These are phyloP conservation scores for Cyanocitta stelleri DNA, from an alignment of 2,113 vertebrate species.

Conservation along the genomic window DNA sequence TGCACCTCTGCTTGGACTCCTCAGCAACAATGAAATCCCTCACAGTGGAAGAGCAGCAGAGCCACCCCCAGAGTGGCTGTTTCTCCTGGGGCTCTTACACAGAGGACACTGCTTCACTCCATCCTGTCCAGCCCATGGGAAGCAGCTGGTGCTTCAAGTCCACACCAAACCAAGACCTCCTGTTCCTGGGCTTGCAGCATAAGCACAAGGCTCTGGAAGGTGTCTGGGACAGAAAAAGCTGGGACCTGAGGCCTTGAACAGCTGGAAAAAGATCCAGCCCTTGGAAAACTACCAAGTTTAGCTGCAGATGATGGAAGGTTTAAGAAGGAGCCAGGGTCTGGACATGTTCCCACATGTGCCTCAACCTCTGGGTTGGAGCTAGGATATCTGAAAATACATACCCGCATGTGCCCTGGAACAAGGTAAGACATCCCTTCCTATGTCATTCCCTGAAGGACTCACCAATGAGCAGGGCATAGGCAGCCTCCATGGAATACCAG, in stretches of 20 bases:
- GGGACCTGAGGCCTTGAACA: not conserved
- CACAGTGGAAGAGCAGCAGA: not conserved
- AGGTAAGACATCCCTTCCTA: not conserved
- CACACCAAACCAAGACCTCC: not conserved
- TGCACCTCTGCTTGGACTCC: not conserved
- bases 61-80: fast-evolving
- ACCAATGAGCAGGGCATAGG: fast-evolving
- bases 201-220: not conserved
- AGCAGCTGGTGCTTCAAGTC: not conserved
- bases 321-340: not conserved
- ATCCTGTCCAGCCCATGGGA: not conserved
- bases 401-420: not conserved
- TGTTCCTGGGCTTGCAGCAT: not conserved
- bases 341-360: fast-evolving
- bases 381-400: not conserved
- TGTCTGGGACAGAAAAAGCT: not conserved
- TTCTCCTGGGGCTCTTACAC: not conserved
- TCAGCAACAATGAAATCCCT: not conserved
- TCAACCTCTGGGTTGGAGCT: not conserved
- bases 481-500: not conserved
- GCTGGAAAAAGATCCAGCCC: not conserved
- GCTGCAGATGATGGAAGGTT: not conserved
- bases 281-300: not conserved
- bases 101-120: not conserved
- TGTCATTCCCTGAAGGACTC: not conserved